These are phyloP conservation scores for Thaleichthys pacificus DNA, from an alignment of 2,797 vertebrate genomes.

Conservation along the genomic window DNA sequence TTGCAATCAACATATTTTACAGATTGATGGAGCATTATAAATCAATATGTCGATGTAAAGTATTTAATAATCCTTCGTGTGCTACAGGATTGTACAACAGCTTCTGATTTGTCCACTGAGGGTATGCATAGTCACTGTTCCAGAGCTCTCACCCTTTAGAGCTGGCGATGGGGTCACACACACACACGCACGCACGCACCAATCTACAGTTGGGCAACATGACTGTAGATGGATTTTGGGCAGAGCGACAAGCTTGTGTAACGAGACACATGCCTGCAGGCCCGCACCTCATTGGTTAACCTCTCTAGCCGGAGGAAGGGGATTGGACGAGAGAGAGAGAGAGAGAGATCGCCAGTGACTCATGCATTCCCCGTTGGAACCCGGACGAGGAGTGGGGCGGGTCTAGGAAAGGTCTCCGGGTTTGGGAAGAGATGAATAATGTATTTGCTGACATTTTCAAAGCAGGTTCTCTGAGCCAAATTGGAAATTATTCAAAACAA, in stretches of 20 bases:
- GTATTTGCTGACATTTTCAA: constrained; percentile 47
- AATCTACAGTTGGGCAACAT: constrained; percentile 11
- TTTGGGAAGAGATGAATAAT: constrained; percentile 31
- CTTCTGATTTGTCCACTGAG: neutral
- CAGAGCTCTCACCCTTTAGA: constrained; percentile 5
- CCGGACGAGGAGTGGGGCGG: neutral
- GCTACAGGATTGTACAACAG: too few species aligned
- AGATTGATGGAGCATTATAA: too few species aligned
- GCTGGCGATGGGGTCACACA: neutral
- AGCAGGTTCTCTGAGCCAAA: constrained; percentile 27
- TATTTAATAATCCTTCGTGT: neutral
- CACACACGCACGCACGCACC: neutral
- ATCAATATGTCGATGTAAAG: neutral
- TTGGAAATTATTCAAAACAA: constrained; percentile 13
- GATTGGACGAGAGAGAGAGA: constrained; percentile 1
- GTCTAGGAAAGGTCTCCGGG: neutral
- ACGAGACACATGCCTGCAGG: constrained; percentile 7
- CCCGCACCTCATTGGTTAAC: constrained; percentile 5
- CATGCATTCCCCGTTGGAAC: constrained; percentile 24
- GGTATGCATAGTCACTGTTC: constrained; percentile 18
- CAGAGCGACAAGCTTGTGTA: neutral
- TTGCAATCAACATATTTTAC: too few species aligned
- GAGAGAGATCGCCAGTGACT: constrained; percentile 26
- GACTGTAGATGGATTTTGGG: constrained; percentile 10
- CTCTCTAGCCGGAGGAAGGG: neutral